Evolutionary conservation across 2,113 vertebrate species (phyloP).

Genomic region (Beaufortia kweichowensis): DNA sequence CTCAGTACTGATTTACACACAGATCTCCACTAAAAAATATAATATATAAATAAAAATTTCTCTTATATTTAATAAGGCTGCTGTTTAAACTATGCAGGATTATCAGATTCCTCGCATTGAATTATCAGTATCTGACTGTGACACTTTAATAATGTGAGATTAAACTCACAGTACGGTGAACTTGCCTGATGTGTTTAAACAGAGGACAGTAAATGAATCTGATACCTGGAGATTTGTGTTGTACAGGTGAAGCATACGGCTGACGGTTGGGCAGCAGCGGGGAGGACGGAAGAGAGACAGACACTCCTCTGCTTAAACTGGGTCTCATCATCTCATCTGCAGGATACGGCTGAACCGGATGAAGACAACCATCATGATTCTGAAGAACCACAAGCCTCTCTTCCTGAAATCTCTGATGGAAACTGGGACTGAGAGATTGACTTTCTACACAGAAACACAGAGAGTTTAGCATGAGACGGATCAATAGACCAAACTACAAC

Average conservation of each 20-base stretch:
- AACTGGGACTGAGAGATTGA: conserved; percentile 74
- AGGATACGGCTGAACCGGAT: conserved; percentile 57
- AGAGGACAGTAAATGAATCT: not conserved
- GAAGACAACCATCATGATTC: conserved; percentile 57
- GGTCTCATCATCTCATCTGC: conserved; percentile 67
- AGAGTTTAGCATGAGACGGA: no score
- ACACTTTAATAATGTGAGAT: no score
- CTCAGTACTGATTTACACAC: no score
- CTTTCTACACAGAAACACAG: conserved; percentile 59
- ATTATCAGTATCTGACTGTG: no score
- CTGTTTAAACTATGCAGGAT: no score
- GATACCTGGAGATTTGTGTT: conserved; percentile 82
- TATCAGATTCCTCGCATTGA: no score
- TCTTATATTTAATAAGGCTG: no score
- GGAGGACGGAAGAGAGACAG: conserved; percentile 91
- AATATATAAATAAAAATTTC: no score
- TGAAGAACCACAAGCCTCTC: conserved; percentile 58
- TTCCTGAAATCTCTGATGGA: conserved; percentile 60
- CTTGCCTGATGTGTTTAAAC: not conserved
- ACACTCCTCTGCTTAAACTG: conserved; percentile 85
- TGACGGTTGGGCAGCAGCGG: conserved; percentile 89
- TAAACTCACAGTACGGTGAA: no score
- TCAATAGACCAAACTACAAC: no score
- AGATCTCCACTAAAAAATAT: no score
- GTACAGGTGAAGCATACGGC: conserved; percentile 77